These are phyloP conservation scores for Eurois occulta DNA, from an alignment of 2,888 invertebrate species.

Conservation along the genomic window DNA sequence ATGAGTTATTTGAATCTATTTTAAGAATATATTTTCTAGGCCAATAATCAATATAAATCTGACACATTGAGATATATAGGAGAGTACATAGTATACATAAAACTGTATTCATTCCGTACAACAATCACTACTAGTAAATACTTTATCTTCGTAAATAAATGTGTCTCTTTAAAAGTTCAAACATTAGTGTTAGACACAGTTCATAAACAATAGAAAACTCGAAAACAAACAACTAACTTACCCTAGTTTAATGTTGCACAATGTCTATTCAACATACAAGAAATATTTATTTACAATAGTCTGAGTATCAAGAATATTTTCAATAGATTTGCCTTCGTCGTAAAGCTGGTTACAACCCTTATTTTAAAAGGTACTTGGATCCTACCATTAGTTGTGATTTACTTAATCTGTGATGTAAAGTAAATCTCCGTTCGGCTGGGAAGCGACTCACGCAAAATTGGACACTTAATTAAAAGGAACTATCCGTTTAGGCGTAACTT, in stretches of 20 bases:
- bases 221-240: constrained; percentile 57
- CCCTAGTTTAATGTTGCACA: constrained; percentile 69
- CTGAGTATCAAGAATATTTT: constrained; percentile 87
- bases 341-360: constrained; percentile 78
- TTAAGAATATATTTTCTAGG: constrained; percentile 34
- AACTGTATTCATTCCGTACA: constrained; percentile 26
- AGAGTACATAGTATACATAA: constrained; percentile 35
- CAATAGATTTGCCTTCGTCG: constrained; percentile 72
- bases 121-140: constrained; percentile 31
- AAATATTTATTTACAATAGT: constrained; percentile 86
- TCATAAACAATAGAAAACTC: constrained; percentile 67
- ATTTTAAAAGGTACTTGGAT: constrained; percentile 70
- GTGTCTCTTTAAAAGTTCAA: constrained; percentile 1
- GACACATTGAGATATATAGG: constrained; percentile 29
- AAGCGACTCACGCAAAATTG: constrained; percentile 49
- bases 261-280: constrained; percentile 73
- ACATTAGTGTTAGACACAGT: constrained; percentile 30
- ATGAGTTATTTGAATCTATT: constrained; percentile 17
- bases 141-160: constrained; percentile 22
- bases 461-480: constrained; percentile 78
- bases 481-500: constrained; percentile 90
- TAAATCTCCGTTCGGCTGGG: constrained; percentile 39
- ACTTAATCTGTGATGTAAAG: constrained; percentile 57
- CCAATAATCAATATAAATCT: constrained; percentile 26
- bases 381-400: constrained; percentile 59